Evolutionary conservation across 2,797 vertebrate genomes (phyloP), one percentile per base, ranked within the genome.

Genomic region (Pangasius mekongensis): DNA sequence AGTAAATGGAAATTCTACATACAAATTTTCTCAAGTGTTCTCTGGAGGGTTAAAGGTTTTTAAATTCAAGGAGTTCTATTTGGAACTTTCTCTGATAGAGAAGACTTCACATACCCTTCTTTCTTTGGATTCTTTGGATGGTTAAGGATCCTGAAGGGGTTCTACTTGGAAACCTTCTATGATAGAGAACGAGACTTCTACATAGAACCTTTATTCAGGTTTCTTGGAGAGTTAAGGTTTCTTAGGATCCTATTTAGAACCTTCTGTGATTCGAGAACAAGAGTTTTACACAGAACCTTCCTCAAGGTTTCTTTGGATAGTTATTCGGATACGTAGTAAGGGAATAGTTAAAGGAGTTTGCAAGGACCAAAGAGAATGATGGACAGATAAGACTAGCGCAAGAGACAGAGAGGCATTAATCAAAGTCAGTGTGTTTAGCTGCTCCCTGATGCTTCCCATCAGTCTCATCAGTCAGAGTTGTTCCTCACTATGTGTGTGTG

Each of bases 311-410:
- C 30, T 56, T 80, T 33, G 18, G 30, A 56, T 10, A 77, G 0
- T 47, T 0, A 2, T 36, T 36, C 36, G 36, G 36, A 14, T 47
- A 24, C 1, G 52, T 60, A 30, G n/a, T 86, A 84, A 89, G 47
- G 93, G 85, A 91, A 91, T 93, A 93, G 94, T 93, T 94, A 93
- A 93, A 93, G 92, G 92, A 92, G 62, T 36, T 54, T 0, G n/a
- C 18, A 56, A 93, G 92, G 93, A 91, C 90, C 30, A 92, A 94
- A 92, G 89, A 90, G 92, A 93, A 93, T 74, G 69, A 67, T 93
- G 89, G 89, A 90, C 92, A 91, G 91, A 93, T 89, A 93, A 92
- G 91, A 93, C 93, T 78, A 92, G 86, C 93, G 84, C 73, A 43
- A 92, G 89, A 87, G 56, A 77, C 84, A 81, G 86, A 43, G 54